A percentile compares a stretch with the other conserved stretches of the same genome.
Evolutionary conservation across 2,113 vertebrate species (phyloP).

Genomic region (Fulmarus glacialis): DNA sequence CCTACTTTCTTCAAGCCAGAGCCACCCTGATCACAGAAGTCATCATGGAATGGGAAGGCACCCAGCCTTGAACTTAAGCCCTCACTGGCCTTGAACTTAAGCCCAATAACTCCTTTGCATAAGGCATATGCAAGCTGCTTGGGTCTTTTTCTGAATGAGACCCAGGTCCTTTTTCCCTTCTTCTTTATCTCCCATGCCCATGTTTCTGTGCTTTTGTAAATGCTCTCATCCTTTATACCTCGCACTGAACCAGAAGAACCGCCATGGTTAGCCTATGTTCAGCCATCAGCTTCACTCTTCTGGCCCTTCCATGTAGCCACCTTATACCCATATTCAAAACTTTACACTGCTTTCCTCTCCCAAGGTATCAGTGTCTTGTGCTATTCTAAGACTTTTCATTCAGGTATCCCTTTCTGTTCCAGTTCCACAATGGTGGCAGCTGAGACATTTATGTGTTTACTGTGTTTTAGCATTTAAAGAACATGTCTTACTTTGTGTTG

Average conservation of each 20-base stretch:
- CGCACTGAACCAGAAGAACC: accelerated
- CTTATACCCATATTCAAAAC: not conserved
- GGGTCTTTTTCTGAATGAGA: not conserved
- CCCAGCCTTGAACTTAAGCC: not conserved
- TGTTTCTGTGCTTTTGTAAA: not conserved
- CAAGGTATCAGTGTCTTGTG: not conserved
- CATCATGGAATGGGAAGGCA: not conserved
- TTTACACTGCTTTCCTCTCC: not conserved
- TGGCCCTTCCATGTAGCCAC: not conserved
- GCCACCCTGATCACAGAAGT: not conserved
- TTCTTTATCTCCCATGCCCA: not conserved
- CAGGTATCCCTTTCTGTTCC: not conserved
- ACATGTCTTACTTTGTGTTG: not conserved
- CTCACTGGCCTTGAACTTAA: not conserved
- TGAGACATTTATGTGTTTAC: not conserved
- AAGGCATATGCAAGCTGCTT: not conserved
- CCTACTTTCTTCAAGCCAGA: not conserved
- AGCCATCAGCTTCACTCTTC: not conserved
- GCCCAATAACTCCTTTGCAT: accelerated
- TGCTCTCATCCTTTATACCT: not conserved
- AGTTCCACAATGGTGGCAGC: not conserved
- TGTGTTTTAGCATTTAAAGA: not conserved
- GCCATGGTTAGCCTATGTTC: not conserved
- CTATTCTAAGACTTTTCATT: not conserved
- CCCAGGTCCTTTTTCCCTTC: not conserved